Evolutionary conservation across 2,888 invertebrate genomes (phyloP), one percentile per base, ranked within the genome.

Genomic region (Eupithecia abbreviata): DNA sequence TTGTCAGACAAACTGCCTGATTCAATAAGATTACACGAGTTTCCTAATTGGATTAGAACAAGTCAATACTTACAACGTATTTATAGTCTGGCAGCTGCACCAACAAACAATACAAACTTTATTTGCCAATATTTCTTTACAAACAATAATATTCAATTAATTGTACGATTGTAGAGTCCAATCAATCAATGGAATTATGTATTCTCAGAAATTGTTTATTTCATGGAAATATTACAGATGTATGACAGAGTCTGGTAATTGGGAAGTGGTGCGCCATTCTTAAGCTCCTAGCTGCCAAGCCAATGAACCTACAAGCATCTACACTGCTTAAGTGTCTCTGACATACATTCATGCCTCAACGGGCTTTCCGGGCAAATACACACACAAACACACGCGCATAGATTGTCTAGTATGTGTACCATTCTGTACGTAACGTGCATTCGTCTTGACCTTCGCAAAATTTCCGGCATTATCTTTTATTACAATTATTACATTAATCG

Each of bases 341-440:
- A 72, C 78, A 76, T 66, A 73, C 73, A 77, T 72, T 77, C 77
- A 76, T 74, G 78, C 76, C 69, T 74, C 78, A 76, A 76, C 72
- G 41, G 74, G 15, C 72, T 75, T 73, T 70, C 77, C 72, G 75
- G 30, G 55, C 78, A 74, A 78, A 72, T 65, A 76, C 72, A 76
- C 72, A 74, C 72, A 72, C 73, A 72, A 55, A 76, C 72, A 76
- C 72, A 74, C 72, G 70, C 73, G 62, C 68, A 75, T 66, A 72
- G 72, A 69, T 72, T 72, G 62, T 12, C 67, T 41, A 68, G 30
- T 70, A n/a, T 18, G 65, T 73, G 42, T n/a, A 51, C 51, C n/a
- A 51, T 15, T 4, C 15, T 58, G 30, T 73, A 55, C 65, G 73
- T 74, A 47, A 68, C 68, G 68, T 45, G 71, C 30, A 67, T 67